Base-by-base conservation (phyloP, 2,797 vertebrate genomes). In the Champsocephalus esox region DNA sequence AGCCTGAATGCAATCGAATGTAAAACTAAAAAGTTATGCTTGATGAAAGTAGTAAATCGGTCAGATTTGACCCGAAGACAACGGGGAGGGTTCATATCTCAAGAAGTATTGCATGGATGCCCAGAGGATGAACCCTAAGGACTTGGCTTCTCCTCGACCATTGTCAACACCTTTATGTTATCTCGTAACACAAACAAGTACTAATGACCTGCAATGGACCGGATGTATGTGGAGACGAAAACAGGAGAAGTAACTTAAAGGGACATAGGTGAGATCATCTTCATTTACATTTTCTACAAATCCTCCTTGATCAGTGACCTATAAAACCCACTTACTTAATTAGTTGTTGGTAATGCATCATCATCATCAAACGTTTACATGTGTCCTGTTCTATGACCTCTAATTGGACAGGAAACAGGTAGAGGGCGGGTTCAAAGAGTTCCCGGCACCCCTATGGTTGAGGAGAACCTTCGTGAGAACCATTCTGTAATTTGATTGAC, bases 101-200 rank as follows among this genome's bases (percentile, higher is more conserved):
- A 28, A 28, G 28, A 28, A 28, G 28, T 28, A 28, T 28, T 38
- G 1, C 7, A 38, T 38, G 34, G 6, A 38, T 38, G 34, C 34
- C 34, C 34, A 38, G 34, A 38, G 2, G 34, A 1, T 8, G 34
- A 38, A 38, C 7, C 34, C 8, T 38, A 38, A 38, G 9, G 34
- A 38, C 34, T 38, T 28, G 28, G 4, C 28, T 28, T 28, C 28
- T 38, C 34, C 34, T 38, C 34, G 9, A 9, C 7, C 34, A 38
- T 9, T 38, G 34, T 38, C 34, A 38, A 7, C 34, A 38, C 34
- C 7, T 28, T 5, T 28, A 90, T 90, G 88, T 78, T 85, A 82
- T 44, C 28, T 38, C 57, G 50, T 56, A 80, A 84, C 67, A 88
- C 73, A 79, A 90, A 91, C 84, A 82, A 89, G 75, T 43, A 43